Conservation (phyloP, 2,113 vertebrate genomes). For the Mionectes macconnelli region DNA sequence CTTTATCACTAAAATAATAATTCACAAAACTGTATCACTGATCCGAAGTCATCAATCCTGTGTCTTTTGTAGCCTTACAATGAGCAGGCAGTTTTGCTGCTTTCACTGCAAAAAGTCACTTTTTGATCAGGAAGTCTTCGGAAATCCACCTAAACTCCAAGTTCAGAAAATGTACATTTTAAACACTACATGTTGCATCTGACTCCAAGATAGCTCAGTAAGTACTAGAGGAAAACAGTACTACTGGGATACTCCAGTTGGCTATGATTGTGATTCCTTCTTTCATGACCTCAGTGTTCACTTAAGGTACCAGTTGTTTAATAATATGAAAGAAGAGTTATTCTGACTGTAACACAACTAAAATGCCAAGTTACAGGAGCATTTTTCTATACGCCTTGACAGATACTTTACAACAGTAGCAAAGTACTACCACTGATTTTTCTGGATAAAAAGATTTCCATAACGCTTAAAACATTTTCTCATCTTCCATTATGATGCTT, state of each 20-base stretch:
- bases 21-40: not conserved
- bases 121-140: not conserved
- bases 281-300: not conserved
- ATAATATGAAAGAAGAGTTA: not conserved
- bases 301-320: not conserved
- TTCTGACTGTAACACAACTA: not conserved
- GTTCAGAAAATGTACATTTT: not conserved
- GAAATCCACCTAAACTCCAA: not conserved
- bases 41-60: not conserved
- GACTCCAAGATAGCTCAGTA: not conserved
- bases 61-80: not conserved
- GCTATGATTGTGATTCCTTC: not conserved
- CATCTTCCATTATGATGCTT: not conserved
- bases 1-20: not conserved
- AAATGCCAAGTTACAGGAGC: not conserved
- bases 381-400: not conserved
- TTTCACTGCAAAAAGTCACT: not conserved
- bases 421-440: not conserved
- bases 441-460: not conserved
- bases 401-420: constrained; percentile 1
- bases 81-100: not conserved
- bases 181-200: not conserved
- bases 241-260: not conserved
- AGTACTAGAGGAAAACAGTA: not conserved
- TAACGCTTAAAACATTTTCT: not conserved